Evolutionary conservation across 2,113 vertebrate genomes (phyloP).

Genomic region (Uria lomvia): DNA sequence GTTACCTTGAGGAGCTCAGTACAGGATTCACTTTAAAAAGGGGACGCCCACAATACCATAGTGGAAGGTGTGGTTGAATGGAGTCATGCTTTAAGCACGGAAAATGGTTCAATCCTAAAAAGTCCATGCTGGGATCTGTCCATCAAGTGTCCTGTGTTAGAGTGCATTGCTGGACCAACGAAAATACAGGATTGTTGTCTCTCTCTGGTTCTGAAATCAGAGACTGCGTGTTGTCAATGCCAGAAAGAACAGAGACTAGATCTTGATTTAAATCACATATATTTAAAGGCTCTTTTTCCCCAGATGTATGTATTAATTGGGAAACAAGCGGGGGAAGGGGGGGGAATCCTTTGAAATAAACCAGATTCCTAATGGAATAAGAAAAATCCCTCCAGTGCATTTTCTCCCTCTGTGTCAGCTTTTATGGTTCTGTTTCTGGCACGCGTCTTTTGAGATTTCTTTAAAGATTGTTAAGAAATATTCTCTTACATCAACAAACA

Average conservation of each 20-base stretch:
- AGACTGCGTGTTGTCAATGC: neutral
- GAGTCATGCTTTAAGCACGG: neutral
- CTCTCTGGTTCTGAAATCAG: neutral
- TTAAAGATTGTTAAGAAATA: constrained; percentile 55
- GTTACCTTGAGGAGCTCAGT: neutral
- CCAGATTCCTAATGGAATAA: constrained; percentile 37
- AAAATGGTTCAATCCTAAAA: neutral
- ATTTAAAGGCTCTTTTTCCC: neutral
- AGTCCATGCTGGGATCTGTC: neutral
- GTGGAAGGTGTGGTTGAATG: neutral
- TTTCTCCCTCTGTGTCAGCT: constrained; percentile 43
- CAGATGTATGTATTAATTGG: neutral
- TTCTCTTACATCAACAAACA: constrained; percentile 63
- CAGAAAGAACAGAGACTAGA: neutral
- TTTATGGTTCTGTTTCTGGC: constrained; percentile 47
- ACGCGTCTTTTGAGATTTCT: neutral
- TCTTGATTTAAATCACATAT: neutral
- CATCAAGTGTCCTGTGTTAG: accelerated
- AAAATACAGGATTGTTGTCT: neutral
- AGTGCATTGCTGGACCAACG: neutral
- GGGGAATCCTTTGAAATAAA: constrained; percentile 20
- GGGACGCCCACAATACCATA: accelerated
- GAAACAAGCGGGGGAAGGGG: neutral
- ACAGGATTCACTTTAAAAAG: neutral
- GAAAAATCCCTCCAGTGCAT: constrained; percentile 15